A percentile compares a stretch with the other conserved stretches of the same genome.
Conservation (phyloP, 2,113 vertebrate genomes). For the Boulengeromyrus knoepffleri region DNA sequence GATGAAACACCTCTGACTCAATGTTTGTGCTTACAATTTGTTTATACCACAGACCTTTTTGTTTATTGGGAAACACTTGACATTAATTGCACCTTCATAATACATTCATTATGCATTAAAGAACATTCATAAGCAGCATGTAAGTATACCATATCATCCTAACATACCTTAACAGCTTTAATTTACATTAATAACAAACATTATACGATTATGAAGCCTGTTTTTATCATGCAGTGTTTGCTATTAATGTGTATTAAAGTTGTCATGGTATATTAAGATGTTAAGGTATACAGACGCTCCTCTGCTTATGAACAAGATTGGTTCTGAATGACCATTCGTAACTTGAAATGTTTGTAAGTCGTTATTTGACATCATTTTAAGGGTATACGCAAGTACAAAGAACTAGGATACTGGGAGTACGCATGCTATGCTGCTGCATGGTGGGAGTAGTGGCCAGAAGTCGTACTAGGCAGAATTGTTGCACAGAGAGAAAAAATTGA, state of each 20-base stretch:
- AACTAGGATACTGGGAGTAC: no score
- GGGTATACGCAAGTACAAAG: no score
- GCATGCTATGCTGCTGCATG: rapidly evolving
- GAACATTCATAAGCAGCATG: not conserved
- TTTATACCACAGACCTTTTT: not conserved
- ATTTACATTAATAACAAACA: not conserved
- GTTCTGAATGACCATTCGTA: no score
- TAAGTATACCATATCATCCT: not conserved
- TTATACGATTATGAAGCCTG: not conserved
- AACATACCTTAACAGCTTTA: not conserved
- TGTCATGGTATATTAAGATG: not conserved
- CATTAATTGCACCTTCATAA: not conserved
- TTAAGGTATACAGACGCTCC: not conserved
- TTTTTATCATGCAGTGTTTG: not conserved
- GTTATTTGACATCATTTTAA: no score
- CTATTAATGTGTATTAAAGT: not conserved
- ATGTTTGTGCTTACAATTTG: not conserved
- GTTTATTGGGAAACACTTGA: not conserved
- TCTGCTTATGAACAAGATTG: not conserved
- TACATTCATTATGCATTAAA: not conserved
- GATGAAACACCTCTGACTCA: not conserved
- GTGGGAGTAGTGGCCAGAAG: no score
- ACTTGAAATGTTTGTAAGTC: no score
- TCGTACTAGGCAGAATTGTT: no score
- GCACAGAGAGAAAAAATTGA: no score